Base-by-base conservation (phyloP, 2,888 invertebrate genomes). In the Phrixothrix hirtus region DNA sequence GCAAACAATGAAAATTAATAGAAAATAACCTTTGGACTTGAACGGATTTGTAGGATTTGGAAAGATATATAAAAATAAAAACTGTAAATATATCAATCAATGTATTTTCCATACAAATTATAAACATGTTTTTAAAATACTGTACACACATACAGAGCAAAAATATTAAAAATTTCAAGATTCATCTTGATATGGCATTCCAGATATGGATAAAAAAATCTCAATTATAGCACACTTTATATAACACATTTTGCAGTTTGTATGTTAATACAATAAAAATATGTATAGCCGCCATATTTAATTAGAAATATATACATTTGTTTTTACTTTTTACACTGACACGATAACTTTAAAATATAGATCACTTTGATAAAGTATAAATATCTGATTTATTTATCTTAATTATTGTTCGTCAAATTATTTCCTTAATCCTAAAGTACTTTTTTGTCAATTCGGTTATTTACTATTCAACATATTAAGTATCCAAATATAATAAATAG, bases 81-180 rank as follows among this genome's bases (percentile, higher is more conserved):
- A 14, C 25, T 29, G 17, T 45, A 26, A 45, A 45, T 42, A 42
- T 52, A 46, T 46, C 46, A 52, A 39, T 47, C 34, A 47, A 52
- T 52, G 46, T 83, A 83, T 81, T 84, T 86, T 86, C 84, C 85
- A 86, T 86, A 86, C 86, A 86, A 86, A 86, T 86, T 86, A 86
- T 86, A 81, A 86, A 86, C 86, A 84, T 85, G 83, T 84, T 79
- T 80, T 84, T 86, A 85, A 86, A 87, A 86, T 86, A 86, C 86
- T 87, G 86, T 87, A 86, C 86, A 86, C 75, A 74, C 75, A 74
- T 75, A 75, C 74, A 75, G 74, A 74, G 74, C 72, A 70, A 74
- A 72, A 71, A 65, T 72, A 71, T 69, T 68, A 57, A 58, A 59
- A 61, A 53, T 56, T 58, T 61, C 58, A 57, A 60, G 64, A 69